Base-by-base conservation (phyloP, 1,140 invertebrate genomes). In the Drosophila ironensis region DNA sequence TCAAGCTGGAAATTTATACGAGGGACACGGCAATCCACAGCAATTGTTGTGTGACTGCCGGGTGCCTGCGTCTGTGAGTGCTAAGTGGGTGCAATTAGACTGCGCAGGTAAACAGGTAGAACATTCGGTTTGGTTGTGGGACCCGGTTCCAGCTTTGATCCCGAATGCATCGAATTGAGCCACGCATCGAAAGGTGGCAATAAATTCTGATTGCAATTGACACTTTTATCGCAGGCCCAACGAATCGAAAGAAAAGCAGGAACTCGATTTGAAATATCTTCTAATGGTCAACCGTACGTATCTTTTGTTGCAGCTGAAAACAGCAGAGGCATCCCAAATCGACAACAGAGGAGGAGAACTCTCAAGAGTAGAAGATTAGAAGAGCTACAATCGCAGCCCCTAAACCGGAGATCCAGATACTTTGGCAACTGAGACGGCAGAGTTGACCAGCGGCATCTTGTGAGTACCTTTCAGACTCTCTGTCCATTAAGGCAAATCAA, bases 1-100 rank as follows among this genome's bases (percentile, higher is more conserved):
- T 74, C 80, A 84, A 56, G 28, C 25, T 57, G 63, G 41, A 66
- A 74, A 84, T 74, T 86, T 86, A 86, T 86, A 66, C 54, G 54
- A 50, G 53, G 80, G 64, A 73, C 72, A 47, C 48, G 11, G 73
- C 69, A 82, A 78, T 84, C 73, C 84, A 82, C 73, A 60, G 41
- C 69, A 82, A 82, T 84, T 82, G 72, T 82, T 82, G 53, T 68
- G 44, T 45, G 24, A n/a, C n/a, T n/a, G n/a, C n/a, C 22, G 30
- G 16, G 28, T 47, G 25, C 37, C 17, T 28, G 14, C 22, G 24
- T 9, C 12, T 60, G 38, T 33, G 56, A 77, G 73, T 82, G 78
- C 78, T 82, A 82, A 82, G 78, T 82, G 78, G 74, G 33, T 82
- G 69, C 78, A 82, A 82, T 82, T 82, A 82, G 80, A 77, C 48